Evolutionary conservation across 2,797 vertebrate species (phyloP), one percentile per base, ranked within the genome.

Genomic region (Fistularia tabacaria): DNA sequence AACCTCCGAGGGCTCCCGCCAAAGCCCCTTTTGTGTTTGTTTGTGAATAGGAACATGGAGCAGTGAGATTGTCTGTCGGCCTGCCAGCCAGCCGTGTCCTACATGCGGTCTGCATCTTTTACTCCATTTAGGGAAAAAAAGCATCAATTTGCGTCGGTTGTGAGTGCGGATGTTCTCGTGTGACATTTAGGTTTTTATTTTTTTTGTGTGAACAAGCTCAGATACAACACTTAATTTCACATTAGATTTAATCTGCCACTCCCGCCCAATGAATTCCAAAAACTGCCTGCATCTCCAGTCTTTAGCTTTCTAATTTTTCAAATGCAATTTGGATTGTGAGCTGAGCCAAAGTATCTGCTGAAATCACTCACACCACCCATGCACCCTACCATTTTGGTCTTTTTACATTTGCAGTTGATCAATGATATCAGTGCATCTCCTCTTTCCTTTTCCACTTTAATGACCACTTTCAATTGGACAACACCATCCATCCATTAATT

Each of bases 11-110:
- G 66, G 60, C 54, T 71, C 52, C 58, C 57, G 68, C 50, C 53
- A 57, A 76, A 79, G 49, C 70, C 50, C 57, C 73, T 72, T 77
- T 82, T 82, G 71, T 83, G 51, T 51, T 10, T 66, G 68, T 77
- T 72, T 69, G 59, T 83, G 62, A 82, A 76, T 60, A 62, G 73
- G 69, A 76, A 66, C 77, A 77, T 46, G 67, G 46, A 41, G 69
- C 56, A 61, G 59, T 59, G 57, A 74, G 74, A 77, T 73, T 57
- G 52, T 66, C 51, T 68, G 56, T 59, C 59, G 74, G 48, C 44
- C 59, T 57, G 46, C 58, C 62, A 66, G 59, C 64, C 62, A 51
- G 57, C 42, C 44, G 8, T 71, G 69, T 74, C 77, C 69, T 68
- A 54, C 71, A 77, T 67, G 58, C 47, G 39, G 57, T 66, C 53